These are phyloP conservation scores for Orchesellides sinensis DNA, from an alignment of 2,888 invertebrate species.

Conservation along the genomic window DNA sequence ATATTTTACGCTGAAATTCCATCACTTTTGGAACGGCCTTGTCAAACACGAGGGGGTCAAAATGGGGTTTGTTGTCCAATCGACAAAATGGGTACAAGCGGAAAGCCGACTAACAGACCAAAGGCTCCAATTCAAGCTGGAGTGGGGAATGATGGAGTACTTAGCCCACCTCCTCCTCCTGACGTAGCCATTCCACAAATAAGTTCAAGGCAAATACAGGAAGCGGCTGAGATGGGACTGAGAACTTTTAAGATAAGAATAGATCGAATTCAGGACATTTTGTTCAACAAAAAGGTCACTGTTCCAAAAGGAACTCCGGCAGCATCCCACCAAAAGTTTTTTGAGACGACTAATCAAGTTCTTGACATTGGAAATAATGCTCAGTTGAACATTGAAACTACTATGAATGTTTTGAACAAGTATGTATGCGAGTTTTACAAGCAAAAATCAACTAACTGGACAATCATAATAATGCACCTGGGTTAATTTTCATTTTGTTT, in stretches of 20 bases:
- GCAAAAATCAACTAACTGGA: background rate
- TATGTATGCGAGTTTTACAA: conserved; percentile 75
- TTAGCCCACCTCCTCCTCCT: conserved; percentile 77
- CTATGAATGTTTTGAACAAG: conserved; percentile 77
- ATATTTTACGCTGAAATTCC: conserved; percentile 74
- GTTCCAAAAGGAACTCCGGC: conserved; percentile 76
- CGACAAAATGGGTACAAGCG: conserved; percentile 53
- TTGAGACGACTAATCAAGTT: conserved; percentile 76
- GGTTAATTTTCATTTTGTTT: background rate
- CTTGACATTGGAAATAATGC: conserved; percentile 76
- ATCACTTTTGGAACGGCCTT: conserved; percentile 72
- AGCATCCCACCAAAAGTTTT: conserved; percentile 77
- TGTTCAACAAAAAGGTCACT: conserved; percentile 74
- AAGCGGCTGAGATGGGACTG: conserved; percentile 76
- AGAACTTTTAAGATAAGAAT: conserved; percentile 75
- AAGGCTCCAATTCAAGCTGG: conserved; percentile 62
- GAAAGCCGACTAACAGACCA: conserved; percentile 46
- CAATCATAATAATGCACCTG: background rate
- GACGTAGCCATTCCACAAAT: conserved; percentile 76
- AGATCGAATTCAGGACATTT: conserved; percentile 69
- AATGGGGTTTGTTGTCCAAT: conserved; percentile 73
- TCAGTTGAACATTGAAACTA: conserved; percentile 77
- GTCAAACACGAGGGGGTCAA: conserved; percentile 69
- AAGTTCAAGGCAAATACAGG: conserved; percentile 76
- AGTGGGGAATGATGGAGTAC: conserved; percentile 75